Evolutionary conservation across 1,140 invertebrate genomes (phyloP).

Genomic region (Stenopsyche tienmushanensis): DNA sequence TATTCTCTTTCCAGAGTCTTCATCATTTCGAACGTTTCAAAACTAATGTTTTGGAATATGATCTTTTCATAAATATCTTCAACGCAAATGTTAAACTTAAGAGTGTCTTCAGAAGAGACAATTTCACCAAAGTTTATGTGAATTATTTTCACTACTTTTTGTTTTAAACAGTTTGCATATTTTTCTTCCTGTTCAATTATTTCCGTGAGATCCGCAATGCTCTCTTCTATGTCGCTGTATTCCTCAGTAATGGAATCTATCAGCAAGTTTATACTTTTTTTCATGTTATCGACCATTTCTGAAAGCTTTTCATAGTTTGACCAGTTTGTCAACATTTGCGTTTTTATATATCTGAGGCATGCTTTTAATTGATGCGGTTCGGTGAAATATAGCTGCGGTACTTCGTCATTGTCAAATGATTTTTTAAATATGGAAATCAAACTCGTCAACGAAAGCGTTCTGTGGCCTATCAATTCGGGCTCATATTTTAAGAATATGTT

Average conservation of each 20-base stretch:
- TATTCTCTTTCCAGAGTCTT: conserved; percentile 62
- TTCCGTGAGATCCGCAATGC: conserved; percentile 43
- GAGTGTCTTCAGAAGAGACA: conserved; percentile 58
- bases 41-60: conserved; percentile 58
- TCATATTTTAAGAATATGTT: background rate
- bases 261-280: conserved; percentile 49
- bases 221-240: conserved; percentile 44
- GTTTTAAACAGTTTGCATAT: conserved; percentile 49
- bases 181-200: conserved; percentile 46
- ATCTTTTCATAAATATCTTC: conserved; percentile 66
- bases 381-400: conserved; percentile 59
- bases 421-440: conserved; percentile 51
- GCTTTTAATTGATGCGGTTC: conserved; percentile 57
- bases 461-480: conserved; percentile 1
- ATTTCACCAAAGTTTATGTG: conserved; percentile 53
- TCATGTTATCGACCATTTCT: conserved; percentile 56
- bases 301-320: conserved; percentile 63
- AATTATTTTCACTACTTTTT: conserved; percentile 51
- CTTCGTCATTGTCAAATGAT: conserved; percentile 49
- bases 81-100: conserved; percentile 62
- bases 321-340: conserved; percentile 66
- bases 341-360: conserved; percentile 60
- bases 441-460: conserved; percentile 40
- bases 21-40: conserved; percentile 60
- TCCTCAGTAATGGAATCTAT: conserved; percentile 47